Base-by-base conservation (phyloP, 2,888 invertebrate genomes). In the Catocala sponsa region DNA sequence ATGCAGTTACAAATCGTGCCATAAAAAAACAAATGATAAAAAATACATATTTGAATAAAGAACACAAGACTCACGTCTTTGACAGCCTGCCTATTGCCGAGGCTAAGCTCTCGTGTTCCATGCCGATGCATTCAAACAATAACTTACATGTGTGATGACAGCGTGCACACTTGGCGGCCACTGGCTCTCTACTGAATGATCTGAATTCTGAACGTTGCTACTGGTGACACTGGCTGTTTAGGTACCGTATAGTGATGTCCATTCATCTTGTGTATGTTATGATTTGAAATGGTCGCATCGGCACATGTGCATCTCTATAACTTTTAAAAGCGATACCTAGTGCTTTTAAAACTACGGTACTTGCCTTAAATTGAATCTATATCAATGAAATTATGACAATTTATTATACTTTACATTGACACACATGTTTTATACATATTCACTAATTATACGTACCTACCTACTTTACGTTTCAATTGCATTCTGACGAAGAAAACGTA, bases 141-240 rank as follows among this genome's bases (percentile, higher is more conserved):
- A 55, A 85, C 87, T 87, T 85, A 87, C 87, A 80, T 84, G 82
- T 74, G 67, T 67, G 72, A 60, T 55, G 65, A 55, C 60, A 63
- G 72, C 84, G 85, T 83, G 82, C 76, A 74, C 75, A 60, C 73
- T 68, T 68, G 72, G 61, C 80, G 74, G 69, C 75, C 72, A 80
- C 75, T 68, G 72, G 68, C 68, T 75, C 73, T 72, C 72, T 72
- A 87, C 87, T 87, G 76, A 74, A 57, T 51, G 52, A 43, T 49
- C n/a, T 7, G 35, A 6, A n/a, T n/a, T 6, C 57, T 46, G 25
- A 15, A 55, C 46, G 52, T 68, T 59, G 49, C 42, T 46, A 42
- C 35, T 44, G 35, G 13, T 61, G 57, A 60, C 50, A 61, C 51
- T 41, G 56, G 59, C 58, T 59, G 69, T 61, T 64, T 59, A n/a